Evolutionary conservation across 2,797 vertebrate genomes (phyloP).

Genomic region (Novumbra hubbsi): DNA sequence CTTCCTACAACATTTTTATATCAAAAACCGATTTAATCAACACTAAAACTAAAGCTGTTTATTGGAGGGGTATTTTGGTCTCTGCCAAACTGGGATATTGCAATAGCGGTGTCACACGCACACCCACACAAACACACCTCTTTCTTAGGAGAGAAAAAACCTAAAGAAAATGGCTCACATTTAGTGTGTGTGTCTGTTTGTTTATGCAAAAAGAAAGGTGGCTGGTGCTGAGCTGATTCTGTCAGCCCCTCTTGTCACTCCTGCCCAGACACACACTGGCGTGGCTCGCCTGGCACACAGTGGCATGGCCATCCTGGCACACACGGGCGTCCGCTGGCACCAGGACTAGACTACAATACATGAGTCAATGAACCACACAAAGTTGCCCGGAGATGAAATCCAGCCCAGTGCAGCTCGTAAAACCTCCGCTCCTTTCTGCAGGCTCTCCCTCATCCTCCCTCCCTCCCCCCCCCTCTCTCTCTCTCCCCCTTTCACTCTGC

Average conservation of each 20-base stretch:
- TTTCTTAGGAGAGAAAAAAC: constrained; percentile 36
- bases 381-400: constrained; percentile 62
- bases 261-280: constrained; percentile 21
- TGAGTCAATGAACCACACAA: constrained; percentile 54
- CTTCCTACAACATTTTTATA: background rate
- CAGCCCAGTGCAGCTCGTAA: constrained; percentile 57
- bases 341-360: constrained; percentile 55
- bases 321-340: constrained; percentile 44
- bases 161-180: constrained; percentile 22
- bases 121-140: constrained; percentile 36
- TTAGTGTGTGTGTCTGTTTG: constrained; percentile 49
- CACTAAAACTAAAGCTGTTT: constrained; percentile 49
- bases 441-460: constrained; percentile 5
- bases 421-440: constrained; percentile 29
- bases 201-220: too few relatives aligned
- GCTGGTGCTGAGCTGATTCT: background rate
- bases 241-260: background rate
- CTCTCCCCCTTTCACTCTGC: constrained; percentile 15
- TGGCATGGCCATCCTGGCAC: constrained; percentile 42
- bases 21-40: constrained; percentile 62
- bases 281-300: background rate
- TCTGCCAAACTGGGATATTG: constrained; percentile 64
- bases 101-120: constrained; percentile 46
- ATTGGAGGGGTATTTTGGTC: constrained; percentile 58
- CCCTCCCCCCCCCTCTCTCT: too few relatives aligned